phyloP scores from a whole-genome alignment of 2,797 vertebrate genomes.

The Loriculus beryllinus region DNA sequence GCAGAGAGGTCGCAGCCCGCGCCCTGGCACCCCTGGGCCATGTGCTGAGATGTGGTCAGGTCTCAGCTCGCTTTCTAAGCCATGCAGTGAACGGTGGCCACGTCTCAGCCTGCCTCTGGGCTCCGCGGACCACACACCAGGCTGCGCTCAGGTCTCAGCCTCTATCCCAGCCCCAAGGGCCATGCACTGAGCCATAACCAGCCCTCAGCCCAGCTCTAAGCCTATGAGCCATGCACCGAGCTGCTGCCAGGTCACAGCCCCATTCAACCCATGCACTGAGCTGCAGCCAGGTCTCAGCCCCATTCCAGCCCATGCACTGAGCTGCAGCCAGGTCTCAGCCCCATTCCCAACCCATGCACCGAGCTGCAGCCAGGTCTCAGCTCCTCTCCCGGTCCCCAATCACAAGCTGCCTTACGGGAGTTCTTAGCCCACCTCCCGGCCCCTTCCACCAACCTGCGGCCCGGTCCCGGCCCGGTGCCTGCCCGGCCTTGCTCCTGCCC shows the following conservation, averaged over 20 bases:
- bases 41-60: not conserved
- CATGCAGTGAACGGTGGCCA: not conserved
- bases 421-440: not conserved
- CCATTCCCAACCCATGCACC: not conserved
- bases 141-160: not conserved
- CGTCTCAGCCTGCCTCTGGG: not conserved
- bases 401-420: not conserved
- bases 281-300: not conserved
- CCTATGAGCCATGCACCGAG: fast-evolving
- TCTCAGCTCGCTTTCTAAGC: not conserved
- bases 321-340: not conserved
- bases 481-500: slow-evolving; percentile 9
- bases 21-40: not conserved
- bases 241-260: not conserved
- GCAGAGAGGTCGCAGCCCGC: not conserved
- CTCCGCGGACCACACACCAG: not conserved
- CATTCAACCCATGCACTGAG: not conserved
- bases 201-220: not conserved
- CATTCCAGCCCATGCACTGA: not conserved
- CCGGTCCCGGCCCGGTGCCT: slow-evolving; percentile 15
- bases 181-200: not conserved
- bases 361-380: not conserved
- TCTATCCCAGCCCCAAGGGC: not conserved
- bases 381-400: not conserved
- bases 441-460: slow-evolving; percentile 2